A percentile compares a stretch with the other conserved stretches of the same genome.
Conservation (phyloP, 2,797 vertebrate genomes). For the Phrynocephalus forsythii region DNA sequence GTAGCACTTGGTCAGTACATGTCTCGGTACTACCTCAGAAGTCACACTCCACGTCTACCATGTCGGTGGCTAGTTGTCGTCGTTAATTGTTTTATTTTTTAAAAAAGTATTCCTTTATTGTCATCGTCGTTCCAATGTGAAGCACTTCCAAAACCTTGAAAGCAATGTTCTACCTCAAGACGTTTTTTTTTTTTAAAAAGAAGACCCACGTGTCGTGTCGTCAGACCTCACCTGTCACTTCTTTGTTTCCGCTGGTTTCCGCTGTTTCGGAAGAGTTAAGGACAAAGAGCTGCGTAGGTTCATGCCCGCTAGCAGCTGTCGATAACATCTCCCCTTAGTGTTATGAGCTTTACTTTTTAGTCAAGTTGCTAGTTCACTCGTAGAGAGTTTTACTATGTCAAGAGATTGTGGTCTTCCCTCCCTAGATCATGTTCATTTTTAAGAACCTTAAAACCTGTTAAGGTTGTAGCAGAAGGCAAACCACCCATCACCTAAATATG, state of each 20-base stretch:
- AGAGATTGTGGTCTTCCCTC: conserved; percentile 20
- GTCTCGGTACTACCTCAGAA: conserved; percentile 81
- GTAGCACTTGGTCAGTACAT: conserved; percentile 79
- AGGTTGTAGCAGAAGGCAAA: background rate
- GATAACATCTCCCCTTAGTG: conserved; percentile 76
- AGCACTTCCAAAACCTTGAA: conserved; percentile 96
- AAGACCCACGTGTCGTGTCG: conserved; percentile 38
- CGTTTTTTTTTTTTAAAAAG: conserved; percentile 75
- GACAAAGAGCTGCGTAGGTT: background rate
- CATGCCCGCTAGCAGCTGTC: background rate
- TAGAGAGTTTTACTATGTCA: conserved; percentile 36
- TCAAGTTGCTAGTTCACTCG: conserved; percentile 47
- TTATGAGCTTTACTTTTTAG: conserved; percentile 75
- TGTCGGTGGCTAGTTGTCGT: conserved; percentile 51
- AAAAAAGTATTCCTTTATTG: conserved; percentile 71
- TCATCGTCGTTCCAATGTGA: conserved; percentile 81
- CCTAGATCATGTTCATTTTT: background rate
- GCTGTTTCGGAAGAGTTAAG: conserved; percentile 39
- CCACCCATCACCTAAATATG: background rate
- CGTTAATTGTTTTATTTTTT: background rate
- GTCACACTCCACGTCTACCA: conserved; percentile 63
- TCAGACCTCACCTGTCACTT: conserved; percentile 67
- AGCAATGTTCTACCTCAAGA: conserved; percentile 97
- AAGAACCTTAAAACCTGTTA: conserved; percentile 50
- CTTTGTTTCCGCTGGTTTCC: conserved; percentile 67